A percentile compares a stretch with the other conserved stretches of the same genome.
Conservation (phyloP, 2,113 vertebrate species). For the Erythrolamprus reginae region DNA sequence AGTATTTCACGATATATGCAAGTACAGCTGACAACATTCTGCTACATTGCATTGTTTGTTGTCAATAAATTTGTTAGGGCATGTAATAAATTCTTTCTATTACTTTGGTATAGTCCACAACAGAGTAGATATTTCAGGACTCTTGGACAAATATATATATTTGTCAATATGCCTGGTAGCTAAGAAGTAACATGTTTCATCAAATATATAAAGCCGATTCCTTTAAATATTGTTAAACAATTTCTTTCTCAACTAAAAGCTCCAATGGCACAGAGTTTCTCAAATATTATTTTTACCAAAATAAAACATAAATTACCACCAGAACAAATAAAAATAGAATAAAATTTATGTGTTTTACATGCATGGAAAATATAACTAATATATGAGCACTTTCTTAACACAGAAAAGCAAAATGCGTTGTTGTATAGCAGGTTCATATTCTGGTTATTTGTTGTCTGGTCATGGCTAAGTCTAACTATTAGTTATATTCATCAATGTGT, state of each 20-base stretch:
- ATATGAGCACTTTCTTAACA: too few relatives aligned
- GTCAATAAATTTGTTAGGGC: neutral
- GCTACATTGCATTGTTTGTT: neutral
- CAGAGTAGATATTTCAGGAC: neutral
- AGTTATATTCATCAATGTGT: neutral
- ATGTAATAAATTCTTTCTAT: neutral
- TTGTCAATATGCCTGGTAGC: neutral
- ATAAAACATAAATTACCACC: neutral
- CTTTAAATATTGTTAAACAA: neutral
- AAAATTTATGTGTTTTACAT: neutral
- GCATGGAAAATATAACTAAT: neutral
- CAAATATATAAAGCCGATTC: neutral
- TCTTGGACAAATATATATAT: neutral
- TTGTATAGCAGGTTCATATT: neutral
- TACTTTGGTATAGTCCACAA: neutral
- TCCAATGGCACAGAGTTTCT: neutral
- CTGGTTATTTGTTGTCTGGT: neutral
- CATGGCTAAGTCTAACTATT: neutral
- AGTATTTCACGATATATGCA: neutral
- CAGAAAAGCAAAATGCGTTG: neutral
- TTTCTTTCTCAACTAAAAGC: neutral
- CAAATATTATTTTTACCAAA: neutral
- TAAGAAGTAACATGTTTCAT: neutral
- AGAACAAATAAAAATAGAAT: neutral
- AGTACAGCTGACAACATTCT: neutral